Evolutionary conservation across 2,797 vertebrate genomes (phyloP).

Genomic region (Sebastes iracundus): DNA sequence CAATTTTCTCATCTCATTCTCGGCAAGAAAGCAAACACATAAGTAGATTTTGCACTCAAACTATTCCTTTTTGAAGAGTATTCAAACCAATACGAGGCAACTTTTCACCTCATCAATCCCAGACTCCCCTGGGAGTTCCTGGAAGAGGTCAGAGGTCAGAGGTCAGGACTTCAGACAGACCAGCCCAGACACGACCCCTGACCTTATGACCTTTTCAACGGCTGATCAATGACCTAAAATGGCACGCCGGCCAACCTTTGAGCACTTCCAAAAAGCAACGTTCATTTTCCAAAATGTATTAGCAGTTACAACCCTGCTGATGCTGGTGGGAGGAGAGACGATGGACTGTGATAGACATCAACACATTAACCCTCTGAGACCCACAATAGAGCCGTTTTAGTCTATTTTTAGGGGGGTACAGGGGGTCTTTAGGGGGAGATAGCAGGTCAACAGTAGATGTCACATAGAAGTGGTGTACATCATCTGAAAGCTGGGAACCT

Average conservation of each 20-base stretch:
- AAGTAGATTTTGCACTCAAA: background rate
- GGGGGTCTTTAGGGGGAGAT: too few species aligned
- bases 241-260: background rate
- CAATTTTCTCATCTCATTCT: background rate
- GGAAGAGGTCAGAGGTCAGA: constrained; percentile 43
- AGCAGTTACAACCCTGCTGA: too few species aligned
- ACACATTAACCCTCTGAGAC: too few species aligned
- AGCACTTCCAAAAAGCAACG: too few species aligned
- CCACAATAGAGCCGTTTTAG: too few species aligned
- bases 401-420: too few species aligned
- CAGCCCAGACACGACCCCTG: constrained; percentile 52
- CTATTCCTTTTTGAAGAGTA: background rate
- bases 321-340: too few species aligned
- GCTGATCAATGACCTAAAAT: constrained; percentile 32
- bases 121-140: constrained; percentile 19
- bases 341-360: too few species aligned
- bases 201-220: constrained; percentile 25
- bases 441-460: too few species aligned
- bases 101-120: background rate
- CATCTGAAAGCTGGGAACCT: too few species aligned
- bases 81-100: background rate
- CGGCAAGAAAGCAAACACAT: background rate
- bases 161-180: constrained; percentile 54
- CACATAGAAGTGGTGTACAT: too few species aligned
- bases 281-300: too few species aligned